phyloP scores from a whole-genome alignment of 1,140 invertebrate species.

The Eumaeus atala region DNA sequence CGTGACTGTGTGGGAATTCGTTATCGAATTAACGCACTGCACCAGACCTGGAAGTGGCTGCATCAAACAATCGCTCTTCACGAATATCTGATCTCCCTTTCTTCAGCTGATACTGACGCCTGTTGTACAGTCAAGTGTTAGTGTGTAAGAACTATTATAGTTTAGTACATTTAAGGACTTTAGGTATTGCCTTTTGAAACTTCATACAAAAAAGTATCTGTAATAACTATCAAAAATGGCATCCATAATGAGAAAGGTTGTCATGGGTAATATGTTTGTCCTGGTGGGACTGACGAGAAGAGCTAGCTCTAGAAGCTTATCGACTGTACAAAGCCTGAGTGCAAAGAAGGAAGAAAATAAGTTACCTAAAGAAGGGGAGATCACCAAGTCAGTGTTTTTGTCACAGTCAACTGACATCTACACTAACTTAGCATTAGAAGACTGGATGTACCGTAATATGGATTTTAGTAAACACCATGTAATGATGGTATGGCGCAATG shows the following conservation, averaged over 20 bases:
- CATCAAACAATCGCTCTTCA: slow-evolving; percentile 90
- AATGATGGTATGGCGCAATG: slow-evolving; percentile 92
- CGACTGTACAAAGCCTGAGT: slow-evolving; percentile 34
- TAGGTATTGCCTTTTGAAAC: slow-evolving; percentile 44
- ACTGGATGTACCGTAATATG: slow-evolving; percentile 93
- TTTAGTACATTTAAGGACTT: slow-evolving; percentile 35
- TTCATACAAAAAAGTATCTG: slow-evolving; percentile 70
- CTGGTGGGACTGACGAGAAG: slow-evolving; percentile 52
- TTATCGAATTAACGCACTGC: slow-evolving; percentile 86
- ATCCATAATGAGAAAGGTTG: slow-evolving; percentile 60
- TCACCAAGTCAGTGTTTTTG: slow-evolving; percentile 91
- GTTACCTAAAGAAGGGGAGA: slow-evolving; percentile 62
- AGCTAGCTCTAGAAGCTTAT: slow-evolving; percentile 46
- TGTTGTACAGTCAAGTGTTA: slow-evolving; percentile 49
- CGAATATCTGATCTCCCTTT: slow-evolving; percentile 87
- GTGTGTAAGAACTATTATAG: slow-evolving; percentile 34
- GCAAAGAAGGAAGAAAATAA: slow-evolving; percentile 41
- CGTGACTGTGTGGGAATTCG: slow-evolving; percentile 90
- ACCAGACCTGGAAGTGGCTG: slow-evolving; percentile 94
- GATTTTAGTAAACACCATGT: slow-evolving; percentile 88
- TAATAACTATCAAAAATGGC: slow-evolving; percentile 53
- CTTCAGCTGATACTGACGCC: slow-evolving; percentile 80
- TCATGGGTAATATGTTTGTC: slow-evolving; percentile 46
- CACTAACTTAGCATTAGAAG: slow-evolving; percentile 93
- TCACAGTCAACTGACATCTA: slow-evolving; percentile 93